phyloP scores from a whole-genome alignment of 2,888 invertebrate species.

The Piscicola geometra region DNA sequence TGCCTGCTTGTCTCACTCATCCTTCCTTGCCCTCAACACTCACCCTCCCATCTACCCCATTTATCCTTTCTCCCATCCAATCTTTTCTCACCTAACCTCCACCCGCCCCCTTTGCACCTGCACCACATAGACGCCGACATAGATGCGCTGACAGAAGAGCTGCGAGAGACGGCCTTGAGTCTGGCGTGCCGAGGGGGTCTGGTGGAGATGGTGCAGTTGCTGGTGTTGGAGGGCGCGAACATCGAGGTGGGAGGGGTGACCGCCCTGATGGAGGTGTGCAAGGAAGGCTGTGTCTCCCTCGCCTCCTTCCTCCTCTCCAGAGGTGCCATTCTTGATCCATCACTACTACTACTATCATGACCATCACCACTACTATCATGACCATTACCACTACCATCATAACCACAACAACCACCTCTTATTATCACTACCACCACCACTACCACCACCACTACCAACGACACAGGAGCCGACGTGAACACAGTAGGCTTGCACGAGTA shows the following conservation, averaged over 20 bases:
- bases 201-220: constrained; percentile 86
- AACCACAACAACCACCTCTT: too few relatives aligned
- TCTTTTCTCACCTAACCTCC: constrained; percentile 63
- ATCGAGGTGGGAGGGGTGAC: constrained; percentile 84
- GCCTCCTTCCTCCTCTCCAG: constrained; percentile 60
- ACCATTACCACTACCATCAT: not conserved
- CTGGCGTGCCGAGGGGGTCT: constrained; percentile 90
- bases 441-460: too few relatives aligned
- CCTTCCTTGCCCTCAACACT: too few relatives aligned
- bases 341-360: not conserved
- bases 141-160: constrained; percentile 97
- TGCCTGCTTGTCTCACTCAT: too few relatives aligned
- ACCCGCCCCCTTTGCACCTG: too few relatives aligned
- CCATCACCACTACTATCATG: too few relatives aligned
- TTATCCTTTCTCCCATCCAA: too few relatives aligned
- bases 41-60: too few relatives aligned
- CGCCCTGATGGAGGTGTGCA: constrained; percentile 95
- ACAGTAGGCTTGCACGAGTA: constrained; percentile 90
- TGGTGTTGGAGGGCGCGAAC: constrained; percentile 89
- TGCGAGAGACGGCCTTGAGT: constrained; percentile 97
- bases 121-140: constrained; percentile 75
- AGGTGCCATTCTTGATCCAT: constrained; percentile 21
- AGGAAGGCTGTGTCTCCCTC: constrained; percentile 91
- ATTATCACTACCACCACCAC: not conserved
- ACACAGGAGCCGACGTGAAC: constrained; percentile 74